Base-by-base conservation (phyloP, 2,797 vertebrate genomes). In the Pteropus rufus region DNA sequence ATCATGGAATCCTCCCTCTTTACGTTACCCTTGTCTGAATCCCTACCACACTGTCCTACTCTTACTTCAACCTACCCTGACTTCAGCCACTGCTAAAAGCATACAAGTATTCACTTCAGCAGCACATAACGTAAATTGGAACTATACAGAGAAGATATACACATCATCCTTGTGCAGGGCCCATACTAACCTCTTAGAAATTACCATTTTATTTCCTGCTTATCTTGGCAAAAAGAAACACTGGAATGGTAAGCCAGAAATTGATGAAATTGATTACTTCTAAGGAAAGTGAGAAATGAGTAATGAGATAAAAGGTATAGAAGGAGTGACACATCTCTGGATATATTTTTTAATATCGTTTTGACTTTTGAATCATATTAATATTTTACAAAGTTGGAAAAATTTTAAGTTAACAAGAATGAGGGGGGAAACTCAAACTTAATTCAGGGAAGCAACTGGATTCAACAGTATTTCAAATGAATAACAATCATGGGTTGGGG, bases 191-290 rank as follows among this genome's bases (percentile, higher is more conserved):
- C 58, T 75, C 70, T 60, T 46, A 31, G 10, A 83, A 60, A 26
- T 18, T 70, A 81, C 6, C 24, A 18, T 24, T 41, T 21, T 54
- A 24, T 44, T 83, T 58, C 1, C 34, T 69, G 34, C 24, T 56
- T 84, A 69, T 80, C 77, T 93, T 84, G 31, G 26, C 56, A 62
- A 82, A 91, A 91, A 85, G 46, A 77, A 90, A 58, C 54, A 88
- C 2, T 31, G 34, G 52, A 83, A 83, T 52, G 16, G 46, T 80
- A 24, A 73, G 24, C 34, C 91, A 87, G 41, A 80, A 93, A 91
- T 58, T 58, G 80, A 87, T 56, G 10, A 87, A 93, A 86, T 41
- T 44, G 58, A 85, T 70, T 58, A 60, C 67, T 75, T 82, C 41
- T 52, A 72, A 49, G 18, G 46, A 79, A 56, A 52, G 34, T 62